A percentile compares a stretch with the other conserved stretches of the same genome.
These are phyloP conservation scores for Clarias macrocephalus DNA, from an alignment of 2,113 vertebrate genomes.

Conservation along the genomic window DNA sequence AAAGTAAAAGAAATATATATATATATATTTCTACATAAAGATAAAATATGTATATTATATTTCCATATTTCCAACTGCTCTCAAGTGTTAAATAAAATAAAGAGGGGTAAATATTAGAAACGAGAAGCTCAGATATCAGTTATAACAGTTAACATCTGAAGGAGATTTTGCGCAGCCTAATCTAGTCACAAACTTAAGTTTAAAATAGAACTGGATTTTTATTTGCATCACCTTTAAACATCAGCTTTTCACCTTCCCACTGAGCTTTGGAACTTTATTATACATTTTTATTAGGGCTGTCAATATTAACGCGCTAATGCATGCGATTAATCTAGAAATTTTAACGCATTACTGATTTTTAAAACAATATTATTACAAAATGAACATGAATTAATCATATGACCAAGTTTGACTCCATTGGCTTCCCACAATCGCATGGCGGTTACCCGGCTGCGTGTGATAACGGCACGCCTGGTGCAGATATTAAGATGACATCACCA, in stretches of 20 bases:
- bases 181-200: neutral
- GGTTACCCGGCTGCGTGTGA: no score
- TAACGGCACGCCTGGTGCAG: no score
- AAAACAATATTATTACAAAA: no score
- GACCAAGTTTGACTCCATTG: no score
- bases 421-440: no score
- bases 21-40: no score
- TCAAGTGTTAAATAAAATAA: neutral
- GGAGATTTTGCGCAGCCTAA: neutral
- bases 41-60: neutral
- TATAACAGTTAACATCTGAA: neutral
- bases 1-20: no score
- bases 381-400: no score
- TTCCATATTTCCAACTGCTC: neutral
- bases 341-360: no score
- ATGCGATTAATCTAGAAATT: no score
- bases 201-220: neutral
- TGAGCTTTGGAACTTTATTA: neutral
- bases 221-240: neutral
- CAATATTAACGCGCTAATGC: no score
- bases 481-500: no score
- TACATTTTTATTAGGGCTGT: neutral
- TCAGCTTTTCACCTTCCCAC: neutral
- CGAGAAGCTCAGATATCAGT: neutral
- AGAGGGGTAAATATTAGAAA: neutral